phyloP scores from a whole-genome alignment of 2,888 invertebrate species.

The Pterostichus niger region DNA sequence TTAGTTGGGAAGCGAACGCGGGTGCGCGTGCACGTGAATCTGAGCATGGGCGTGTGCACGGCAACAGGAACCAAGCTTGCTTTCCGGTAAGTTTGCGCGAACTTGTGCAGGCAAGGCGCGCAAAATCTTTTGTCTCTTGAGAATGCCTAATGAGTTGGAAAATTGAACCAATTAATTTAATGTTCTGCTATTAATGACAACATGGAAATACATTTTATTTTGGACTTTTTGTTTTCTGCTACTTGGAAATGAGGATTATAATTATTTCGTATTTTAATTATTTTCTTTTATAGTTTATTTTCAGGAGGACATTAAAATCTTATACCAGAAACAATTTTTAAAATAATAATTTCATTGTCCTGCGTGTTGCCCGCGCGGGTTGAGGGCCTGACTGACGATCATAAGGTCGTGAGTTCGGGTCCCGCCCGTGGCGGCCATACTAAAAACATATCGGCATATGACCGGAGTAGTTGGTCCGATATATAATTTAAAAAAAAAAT shows the following conservation, averaged over 20 bases:
- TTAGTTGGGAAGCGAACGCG: constrained; percentile 26
- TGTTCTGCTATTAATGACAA: constrained; percentile 29
- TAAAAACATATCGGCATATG: too few species aligned
- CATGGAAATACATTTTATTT: constrained; percentile 36
- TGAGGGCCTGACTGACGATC: too few species aligned
- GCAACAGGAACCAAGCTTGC: not conserved
- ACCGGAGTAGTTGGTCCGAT: too few species aligned
- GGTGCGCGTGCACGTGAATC: not conserved
- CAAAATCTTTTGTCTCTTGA: constrained; percentile 49
- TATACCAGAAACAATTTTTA: not conserved
- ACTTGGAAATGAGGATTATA: constrained; percentile 3
- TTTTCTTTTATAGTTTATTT: constrained; percentile 8
- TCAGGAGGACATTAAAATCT: not conserved
- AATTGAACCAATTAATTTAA: constrained; percentile 55
- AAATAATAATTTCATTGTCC: too few species aligned
- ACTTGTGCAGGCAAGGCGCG: not conserved
- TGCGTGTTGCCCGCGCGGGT: too few species aligned
- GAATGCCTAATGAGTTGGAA: constrained; percentile 44
- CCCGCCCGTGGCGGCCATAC: too few species aligned
- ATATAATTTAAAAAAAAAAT: too few species aligned
- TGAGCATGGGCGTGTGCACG: not conserved
- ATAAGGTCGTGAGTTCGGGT: too few species aligned
- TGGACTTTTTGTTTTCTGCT: not conserved
- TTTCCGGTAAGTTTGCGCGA: constrained; percentile 35
- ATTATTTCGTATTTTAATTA: constrained; percentile 6